Evolutionary conservation across 2,113 vertebrate genomes (phyloP).

Genomic region (Muscicapa adusta): DNA sequence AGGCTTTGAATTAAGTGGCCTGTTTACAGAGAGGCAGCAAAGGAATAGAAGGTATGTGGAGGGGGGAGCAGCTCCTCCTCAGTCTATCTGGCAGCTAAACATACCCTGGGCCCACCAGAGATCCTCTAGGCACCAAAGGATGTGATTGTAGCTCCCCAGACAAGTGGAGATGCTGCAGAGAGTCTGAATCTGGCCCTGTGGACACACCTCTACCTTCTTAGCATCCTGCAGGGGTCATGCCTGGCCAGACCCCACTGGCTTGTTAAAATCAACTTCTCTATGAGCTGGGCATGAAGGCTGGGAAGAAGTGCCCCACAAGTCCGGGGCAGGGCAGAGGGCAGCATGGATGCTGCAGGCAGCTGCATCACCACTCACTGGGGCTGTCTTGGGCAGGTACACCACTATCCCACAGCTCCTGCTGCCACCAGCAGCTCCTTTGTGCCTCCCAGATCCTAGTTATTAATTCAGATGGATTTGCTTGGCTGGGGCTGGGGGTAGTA

Average conservation of each 20-base stretch:
- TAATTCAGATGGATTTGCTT: background rate
- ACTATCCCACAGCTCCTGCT: background rate
- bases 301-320: background rate
- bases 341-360: background rate
- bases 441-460: background rate
- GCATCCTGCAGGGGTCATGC: background rate
- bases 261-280: accelerated
- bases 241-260: background rate
- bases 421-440: background rate
- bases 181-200: background rate
- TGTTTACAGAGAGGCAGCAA: background rate
- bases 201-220: background rate
- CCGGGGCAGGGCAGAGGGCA: background rate
- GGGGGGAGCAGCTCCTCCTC: background rate
- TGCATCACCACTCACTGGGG: background rate
- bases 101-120: background rate
- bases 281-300: background rate
- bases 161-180: background rate
- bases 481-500: background rate
- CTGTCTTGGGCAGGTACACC: background rate
- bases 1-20: background rate
- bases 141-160: background rate
- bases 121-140: background rate
- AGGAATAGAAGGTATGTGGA: background rate
- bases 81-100: background rate